Conservation (phyloP, 2,797 vertebrate genomes). For the Periophthalmus magnuspinnatus region DNA sequence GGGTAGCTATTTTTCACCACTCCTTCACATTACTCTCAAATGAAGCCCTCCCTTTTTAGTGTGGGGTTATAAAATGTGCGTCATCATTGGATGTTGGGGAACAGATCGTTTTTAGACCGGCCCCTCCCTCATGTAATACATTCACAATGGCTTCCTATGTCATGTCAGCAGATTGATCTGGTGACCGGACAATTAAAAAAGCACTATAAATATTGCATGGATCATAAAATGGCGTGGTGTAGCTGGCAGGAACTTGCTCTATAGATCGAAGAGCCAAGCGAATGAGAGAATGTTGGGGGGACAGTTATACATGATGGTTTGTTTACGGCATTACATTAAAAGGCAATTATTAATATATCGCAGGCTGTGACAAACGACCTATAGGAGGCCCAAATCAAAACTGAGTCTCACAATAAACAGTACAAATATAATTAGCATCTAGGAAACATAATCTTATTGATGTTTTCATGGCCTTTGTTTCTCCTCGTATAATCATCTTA, state of each 20-base stretch:
- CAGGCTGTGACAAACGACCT: too few relatives aligned
- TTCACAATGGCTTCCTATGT: conserved; percentile 20
- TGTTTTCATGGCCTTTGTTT: too few relatives aligned
- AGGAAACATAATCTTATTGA: too few relatives aligned
- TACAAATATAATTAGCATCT: too few relatives aligned
- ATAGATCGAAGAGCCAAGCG: conserved; percentile 29
- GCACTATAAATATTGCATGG: conserved; percentile 40
- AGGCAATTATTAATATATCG: not conserved
- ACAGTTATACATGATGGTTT: conserved; percentile 27
- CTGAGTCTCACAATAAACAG: too few relatives aligned
- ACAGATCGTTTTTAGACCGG: conserved; percentile 25
- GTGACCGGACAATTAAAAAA: conserved; percentile 46
- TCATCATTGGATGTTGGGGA: conserved; percentile 38
- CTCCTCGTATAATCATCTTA: too few relatives aligned
- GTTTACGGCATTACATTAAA: conserved; percentile 28
- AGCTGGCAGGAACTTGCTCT: conserved; percentile 13
- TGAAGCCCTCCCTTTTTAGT: conserved; percentile 21
- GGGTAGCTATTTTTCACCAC: conserved; percentile 26
- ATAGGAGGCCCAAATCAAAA: too few relatives aligned
- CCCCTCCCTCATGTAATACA: conserved; percentile 19
- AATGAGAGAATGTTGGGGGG: conserved; percentile 20
- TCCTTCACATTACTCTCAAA: conserved; percentile 36
- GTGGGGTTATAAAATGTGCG: conserved; percentile 39
- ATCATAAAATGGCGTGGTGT: conserved; percentile 35
- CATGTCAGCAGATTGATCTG: conserved; percentile 39